A percentile compares a stretch with the other conserved stretches of the same genome.
Evolutionary conservation across 2,797 vertebrate species (phyloP).

Genomic region (Avahi laniger): DNA sequence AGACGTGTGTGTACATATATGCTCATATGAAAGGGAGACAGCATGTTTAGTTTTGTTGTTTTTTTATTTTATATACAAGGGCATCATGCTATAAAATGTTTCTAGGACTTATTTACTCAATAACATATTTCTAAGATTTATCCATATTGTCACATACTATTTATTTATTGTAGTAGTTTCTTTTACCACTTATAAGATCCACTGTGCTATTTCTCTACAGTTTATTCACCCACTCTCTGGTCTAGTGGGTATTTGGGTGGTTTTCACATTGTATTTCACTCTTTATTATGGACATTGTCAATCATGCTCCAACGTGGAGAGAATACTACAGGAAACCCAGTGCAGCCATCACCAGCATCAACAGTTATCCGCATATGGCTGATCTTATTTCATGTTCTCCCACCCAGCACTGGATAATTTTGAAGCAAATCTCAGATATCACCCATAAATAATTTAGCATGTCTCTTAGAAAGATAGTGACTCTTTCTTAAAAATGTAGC

Average conservation of each 20-base stretch:
- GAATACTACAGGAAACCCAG: not conserved
- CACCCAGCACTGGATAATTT: not conserved
- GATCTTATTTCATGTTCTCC: not conserved
- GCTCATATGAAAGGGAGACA: not conserved
- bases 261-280: not conserved
- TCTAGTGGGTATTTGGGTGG: not conserved
- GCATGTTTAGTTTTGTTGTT: not conserved
- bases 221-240: not conserved
- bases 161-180: not conserved
- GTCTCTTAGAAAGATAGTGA: not conserved
- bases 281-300: not conserved
- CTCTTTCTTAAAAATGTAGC: not conserved
- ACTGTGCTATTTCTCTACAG: not conserved
- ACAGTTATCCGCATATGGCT: accelerated
- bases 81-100: not conserved
- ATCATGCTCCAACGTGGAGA: not conserved
- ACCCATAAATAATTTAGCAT: not conserved
- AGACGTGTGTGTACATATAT: not conserved
- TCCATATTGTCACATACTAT: no score
- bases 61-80: not conserved
- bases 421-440: not conserved
- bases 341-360: accelerated
- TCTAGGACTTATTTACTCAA: not conserved
- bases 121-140: not conserved
- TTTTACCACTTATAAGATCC: not conserved